A percentile compares a stretch with the other conserved stretches of the same genome.
Conservation (phyloP, 1,140 invertebrate species). For the Trichonephila inaurata region DNA sequence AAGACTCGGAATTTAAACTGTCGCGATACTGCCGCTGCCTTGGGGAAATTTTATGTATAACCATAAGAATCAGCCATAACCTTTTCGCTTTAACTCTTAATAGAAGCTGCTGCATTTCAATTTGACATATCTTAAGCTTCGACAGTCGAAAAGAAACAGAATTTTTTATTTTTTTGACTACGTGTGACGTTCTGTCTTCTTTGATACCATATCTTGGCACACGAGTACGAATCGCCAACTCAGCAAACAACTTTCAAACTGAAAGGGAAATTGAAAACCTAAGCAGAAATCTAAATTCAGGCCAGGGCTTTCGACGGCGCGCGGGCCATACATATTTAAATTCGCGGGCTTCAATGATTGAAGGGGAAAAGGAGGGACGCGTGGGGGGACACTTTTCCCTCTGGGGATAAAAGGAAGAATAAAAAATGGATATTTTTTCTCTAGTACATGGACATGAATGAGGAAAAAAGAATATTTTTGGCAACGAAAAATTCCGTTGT, state of each 20-base stretch:
- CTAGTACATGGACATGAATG: conserved; percentile 7
- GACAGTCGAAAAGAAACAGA: conserved; percentile 39
- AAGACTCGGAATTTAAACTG: neutral
- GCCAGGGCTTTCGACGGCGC: neutral
- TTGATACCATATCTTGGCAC: neutral
- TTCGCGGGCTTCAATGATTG: conserved; percentile 55
- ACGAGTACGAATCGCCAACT: conserved; percentile 57
- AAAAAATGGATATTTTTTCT: conserved; percentile 15
- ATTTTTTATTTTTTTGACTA: neutral
- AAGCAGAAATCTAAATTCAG: conserved; percentile 75
- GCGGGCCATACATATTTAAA: conserved; percentile 70
- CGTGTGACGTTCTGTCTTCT: neutral
- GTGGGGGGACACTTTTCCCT: neutral
- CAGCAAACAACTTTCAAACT: conserved; percentile 68
- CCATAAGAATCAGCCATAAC: conserved; percentile 1
- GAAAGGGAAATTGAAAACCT: conserved; percentile 73
- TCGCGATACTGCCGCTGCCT: neutral
- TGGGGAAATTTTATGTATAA: conserved; percentile 28
- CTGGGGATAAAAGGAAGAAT: conserved; percentile 36
- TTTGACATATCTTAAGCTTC: conserved; percentile 54
- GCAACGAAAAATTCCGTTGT: neutral
- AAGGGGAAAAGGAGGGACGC: neutral
- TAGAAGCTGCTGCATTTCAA: conserved; percentile 45
- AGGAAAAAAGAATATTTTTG: neutral
- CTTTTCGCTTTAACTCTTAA: conserved; percentile 34